These are phyloP conservation scores for Cossypha caffra DNA, from an alignment of 2,797 vertebrate species.

Conservation along the genomic window DNA sequence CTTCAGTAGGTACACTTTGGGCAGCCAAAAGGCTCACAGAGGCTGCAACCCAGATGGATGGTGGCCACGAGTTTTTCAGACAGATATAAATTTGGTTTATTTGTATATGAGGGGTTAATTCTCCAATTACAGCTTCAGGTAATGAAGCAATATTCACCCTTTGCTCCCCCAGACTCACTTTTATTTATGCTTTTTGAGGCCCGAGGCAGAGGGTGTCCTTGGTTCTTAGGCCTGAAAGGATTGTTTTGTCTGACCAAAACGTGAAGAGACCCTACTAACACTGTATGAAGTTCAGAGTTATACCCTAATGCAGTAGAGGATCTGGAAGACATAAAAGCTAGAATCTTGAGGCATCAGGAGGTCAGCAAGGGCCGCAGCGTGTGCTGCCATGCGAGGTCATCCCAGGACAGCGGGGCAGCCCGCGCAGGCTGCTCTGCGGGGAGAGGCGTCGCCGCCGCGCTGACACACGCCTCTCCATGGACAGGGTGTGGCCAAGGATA, in stretches of 20 bases:
- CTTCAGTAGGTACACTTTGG: neutral
- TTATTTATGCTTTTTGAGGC: accelerated
- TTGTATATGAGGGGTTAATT: neutral
- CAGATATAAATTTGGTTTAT: neutral
- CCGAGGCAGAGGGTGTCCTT: neutral
- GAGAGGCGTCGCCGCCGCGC: neutral
- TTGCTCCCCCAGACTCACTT: neutral
- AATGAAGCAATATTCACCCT: neutral
- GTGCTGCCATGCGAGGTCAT: neutral
- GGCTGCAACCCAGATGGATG: accelerated
- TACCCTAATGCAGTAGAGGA: neutral
- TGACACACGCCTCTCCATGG: neutral
- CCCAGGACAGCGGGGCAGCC: neutral
- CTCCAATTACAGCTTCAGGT: neutral
- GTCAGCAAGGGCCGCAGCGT: neutral
- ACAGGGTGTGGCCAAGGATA: neutral
- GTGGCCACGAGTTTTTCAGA: neutral
- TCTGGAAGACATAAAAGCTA: neutral
- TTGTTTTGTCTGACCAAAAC: neutral
- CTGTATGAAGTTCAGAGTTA: neutral
- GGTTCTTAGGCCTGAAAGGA: no score
- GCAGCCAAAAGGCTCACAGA: neutral
- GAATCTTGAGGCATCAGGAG: neutral
- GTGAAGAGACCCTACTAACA: neutral
- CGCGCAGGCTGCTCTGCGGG: neutral